Evolutionary conservation across 2,888 invertebrate genomes (phyloP).

Genomic region (Epirrhoe alternata): DNA sequence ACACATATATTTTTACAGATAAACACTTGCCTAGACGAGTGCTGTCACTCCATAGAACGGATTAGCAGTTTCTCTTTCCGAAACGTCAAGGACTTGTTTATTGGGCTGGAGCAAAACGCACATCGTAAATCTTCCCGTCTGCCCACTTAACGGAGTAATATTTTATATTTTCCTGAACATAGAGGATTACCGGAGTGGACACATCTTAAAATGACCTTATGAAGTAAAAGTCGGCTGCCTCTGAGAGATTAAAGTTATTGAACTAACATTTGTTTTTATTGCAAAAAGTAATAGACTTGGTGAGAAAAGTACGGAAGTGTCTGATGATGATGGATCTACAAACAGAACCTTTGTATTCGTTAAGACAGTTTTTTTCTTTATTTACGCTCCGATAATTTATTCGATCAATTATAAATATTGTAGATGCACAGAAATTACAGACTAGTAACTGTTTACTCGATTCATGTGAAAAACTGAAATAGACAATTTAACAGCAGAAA

Average conservation of each 20-base stretch:
- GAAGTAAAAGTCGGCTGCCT: not conserved
- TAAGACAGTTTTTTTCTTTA: too few relatives aligned
- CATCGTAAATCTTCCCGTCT: constrained; percentile 48
- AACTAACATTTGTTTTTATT: not conserved
- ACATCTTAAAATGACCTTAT: constrained; percentile 23
- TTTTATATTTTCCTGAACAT: constrained; percentile 41
- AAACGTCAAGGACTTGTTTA: constrained; percentile 29
- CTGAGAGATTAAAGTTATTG: not conserved
- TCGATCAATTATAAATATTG: too few relatives aligned
- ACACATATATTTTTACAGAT: too few relatives aligned
- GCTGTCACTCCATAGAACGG: constrained; percentile 15
- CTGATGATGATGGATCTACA: too few relatives aligned
- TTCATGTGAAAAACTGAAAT: too few relatives aligned
- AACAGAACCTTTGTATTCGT: too few relatives aligned
- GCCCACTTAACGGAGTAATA: constrained; percentile 40
- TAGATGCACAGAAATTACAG: too few relatives aligned
- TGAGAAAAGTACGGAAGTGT: not conserved
- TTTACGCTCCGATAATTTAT: too few relatives aligned
- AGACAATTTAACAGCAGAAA: too few relatives aligned
- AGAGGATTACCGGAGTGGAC: constrained; percentile 15
- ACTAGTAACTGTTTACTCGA: too few relatives aligned
- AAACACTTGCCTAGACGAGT: not conserved
- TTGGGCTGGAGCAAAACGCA: constrained; percentile 34
- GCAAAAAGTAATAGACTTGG: not conserved
- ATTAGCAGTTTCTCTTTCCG: constrained; percentile 24